A percentile compares a stretch with the other conserved stretches of the same genome.
These are phyloP conservation scores for Xiphorhynchus erythropygius DNA, from an alignment of 2,797 vertebrate species.

Conservation along the genomic window DNA sequence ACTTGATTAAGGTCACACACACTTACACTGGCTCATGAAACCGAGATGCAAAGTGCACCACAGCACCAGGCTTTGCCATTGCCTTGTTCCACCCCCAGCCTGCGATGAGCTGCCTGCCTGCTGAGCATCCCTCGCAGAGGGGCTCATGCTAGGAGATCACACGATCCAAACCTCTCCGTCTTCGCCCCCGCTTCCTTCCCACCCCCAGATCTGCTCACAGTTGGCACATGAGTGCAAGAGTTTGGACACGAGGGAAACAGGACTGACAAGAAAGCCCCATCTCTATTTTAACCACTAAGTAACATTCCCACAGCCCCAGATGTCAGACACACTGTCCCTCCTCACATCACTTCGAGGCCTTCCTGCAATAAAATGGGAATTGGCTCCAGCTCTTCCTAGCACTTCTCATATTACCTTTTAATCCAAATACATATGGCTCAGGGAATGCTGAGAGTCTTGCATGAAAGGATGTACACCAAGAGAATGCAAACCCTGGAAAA, in stretches of 20 bases:
- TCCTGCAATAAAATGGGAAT: conserved; percentile 51
- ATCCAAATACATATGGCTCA: conserved; percentile 55
- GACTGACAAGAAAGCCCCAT: neutral
- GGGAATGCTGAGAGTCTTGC: conserved; percentile 19
- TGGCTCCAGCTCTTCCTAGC: conserved; percentile 41
- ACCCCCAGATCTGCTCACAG: neutral
- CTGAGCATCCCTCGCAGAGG: neutral
- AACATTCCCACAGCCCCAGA: neutral
- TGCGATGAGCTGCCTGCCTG: accelerated
- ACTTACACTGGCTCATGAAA: neutral
- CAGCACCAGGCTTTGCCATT: neutral
- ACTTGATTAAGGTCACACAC: neutral
- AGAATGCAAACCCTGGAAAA: conserved; percentile 38
- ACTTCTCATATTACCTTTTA: conserved; percentile 60
- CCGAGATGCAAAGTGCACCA: neutral
- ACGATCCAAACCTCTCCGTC: neutral
- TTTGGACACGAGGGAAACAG: neutral
- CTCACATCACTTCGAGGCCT: neutral
- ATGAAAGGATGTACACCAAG: conserved; percentile 35
- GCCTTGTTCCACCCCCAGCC: neutral
- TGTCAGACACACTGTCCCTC: neutral
- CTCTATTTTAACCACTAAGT: neutral
- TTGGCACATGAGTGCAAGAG: neutral
- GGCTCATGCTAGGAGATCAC: neutral
- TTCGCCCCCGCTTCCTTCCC: neutral